phyloP scores from a whole-genome alignment of 2,113 vertebrate species.

The Seriola dumerili region DNA sequence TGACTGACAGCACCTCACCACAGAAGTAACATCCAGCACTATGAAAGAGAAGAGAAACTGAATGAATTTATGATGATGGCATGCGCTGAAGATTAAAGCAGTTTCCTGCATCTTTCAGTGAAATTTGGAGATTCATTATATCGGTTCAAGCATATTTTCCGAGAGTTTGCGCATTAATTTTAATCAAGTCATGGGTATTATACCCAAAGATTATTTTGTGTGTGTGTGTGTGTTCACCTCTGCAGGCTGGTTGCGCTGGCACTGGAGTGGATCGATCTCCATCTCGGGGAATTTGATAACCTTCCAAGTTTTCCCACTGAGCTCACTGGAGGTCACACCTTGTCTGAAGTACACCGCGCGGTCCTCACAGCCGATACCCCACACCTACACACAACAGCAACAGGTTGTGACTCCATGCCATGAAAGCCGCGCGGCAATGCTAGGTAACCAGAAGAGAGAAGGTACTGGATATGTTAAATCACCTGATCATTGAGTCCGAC shows the following conservation, averaged over 20 bases:
- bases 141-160: neutral
- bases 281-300: conserved; percentile 87
- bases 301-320: conserved; percentile 97
- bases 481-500: conserved; percentile 97
- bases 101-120: neutral
- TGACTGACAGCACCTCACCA: conserved; percentile 89
- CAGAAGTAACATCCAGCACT: conserved; percentile 97
- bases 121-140: neutral
- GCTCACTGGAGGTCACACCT: conserved; percentile 92
- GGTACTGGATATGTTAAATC: neutral
- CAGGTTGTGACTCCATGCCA: neutral
- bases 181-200: neutral
- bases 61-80: neutral
- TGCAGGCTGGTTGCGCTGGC: conserved; percentile 89
- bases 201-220: neutral
- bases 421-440: neutral
- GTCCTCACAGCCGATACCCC: conserved; percentile 90
- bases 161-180: neutral
- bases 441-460: neutral
- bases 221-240: conserved; percentile 82
- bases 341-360: conserved; percentile 92
- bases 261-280: conserved; percentile 91
- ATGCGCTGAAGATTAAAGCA: neutral
- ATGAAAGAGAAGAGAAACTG: conserved; percentile 13
- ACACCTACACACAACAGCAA: conserved; percentile 85